Percentiles rank a stretch among this genome's conserved stretches.
Conservation (phyloP, 1,140 invertebrate species). For the Zaprionus davidi region DNA sequence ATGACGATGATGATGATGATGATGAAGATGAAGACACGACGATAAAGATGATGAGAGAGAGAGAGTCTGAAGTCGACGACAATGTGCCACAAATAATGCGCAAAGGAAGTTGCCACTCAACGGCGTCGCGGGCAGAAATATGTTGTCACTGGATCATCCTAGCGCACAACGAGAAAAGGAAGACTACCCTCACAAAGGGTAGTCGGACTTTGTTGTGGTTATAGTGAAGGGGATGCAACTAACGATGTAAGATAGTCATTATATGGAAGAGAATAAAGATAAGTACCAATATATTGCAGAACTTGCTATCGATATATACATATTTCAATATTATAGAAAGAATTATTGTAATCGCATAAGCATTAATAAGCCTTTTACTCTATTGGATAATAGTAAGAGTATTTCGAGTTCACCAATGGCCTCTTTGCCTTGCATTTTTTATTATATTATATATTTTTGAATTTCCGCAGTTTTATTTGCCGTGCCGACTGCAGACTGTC, state of each 20-base stretch:
- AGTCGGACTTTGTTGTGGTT: not conserved
- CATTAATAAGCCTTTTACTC: not conserved
- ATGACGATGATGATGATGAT: constrained; percentile 50
- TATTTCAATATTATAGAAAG: no score
- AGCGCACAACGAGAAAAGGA: not conserved
- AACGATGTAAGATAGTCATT: not conserved
- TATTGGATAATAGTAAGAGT: not conserved
- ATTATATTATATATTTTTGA: constrained; percentile 28
- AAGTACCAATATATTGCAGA: no score
- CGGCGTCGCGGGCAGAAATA: constrained; percentile 45
- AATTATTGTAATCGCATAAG: no score
- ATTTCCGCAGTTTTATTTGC: constrained; percentile 44
- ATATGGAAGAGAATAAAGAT: no score
- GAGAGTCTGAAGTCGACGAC: constrained; percentile 20
- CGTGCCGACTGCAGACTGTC: constrained; percentile 15
- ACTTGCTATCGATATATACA: no score
- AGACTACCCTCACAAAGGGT: constrained; percentile 6
- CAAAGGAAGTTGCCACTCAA: constrained; percentile 69
- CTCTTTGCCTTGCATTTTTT: not conserved
- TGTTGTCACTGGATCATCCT: constrained; percentile 62
- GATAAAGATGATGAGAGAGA: constrained; percentile 6
- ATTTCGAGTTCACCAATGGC: not conserved
- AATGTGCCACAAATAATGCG: constrained; percentile 41
- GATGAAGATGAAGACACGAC: constrained; percentile 48
- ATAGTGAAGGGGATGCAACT: not conserved